Evolutionary conservation across 2,888 invertebrate genomes (phyloP), one percentile per base, ranked within the genome.

Genomic region (Drosophila sordidula): DNA sequence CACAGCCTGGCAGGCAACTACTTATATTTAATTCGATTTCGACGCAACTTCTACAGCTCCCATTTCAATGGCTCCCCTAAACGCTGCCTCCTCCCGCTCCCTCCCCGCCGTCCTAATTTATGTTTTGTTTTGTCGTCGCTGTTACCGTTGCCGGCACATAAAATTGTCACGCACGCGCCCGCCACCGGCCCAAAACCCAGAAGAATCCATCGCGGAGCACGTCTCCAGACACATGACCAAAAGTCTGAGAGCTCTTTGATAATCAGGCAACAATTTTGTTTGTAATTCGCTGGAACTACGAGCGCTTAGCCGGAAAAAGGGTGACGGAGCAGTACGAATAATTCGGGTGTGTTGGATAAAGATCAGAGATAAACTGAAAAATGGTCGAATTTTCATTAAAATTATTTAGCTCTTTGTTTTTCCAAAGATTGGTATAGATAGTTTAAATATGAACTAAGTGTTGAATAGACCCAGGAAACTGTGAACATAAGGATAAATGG

Each of bases 1-100:
- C 38, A 55, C 51, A 42, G 41, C 9, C 45, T 50, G 49, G 45
- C 46, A 29, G 73, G 49, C 67, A 70, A 79, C 78, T 78, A 75
- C 79, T 83, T 78, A 72, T 82, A 80, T 77, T 70, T 83, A 85
- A 83, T 85, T 84, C 81, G 85, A 81, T 87, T 70, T 58, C 57
- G 32, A 34, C 36, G 44, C 66, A 71, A 71, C 66, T 56, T 75
- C 51, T 39, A 57, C 56, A 42, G 46, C 36, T 29, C 38, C 61
- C 55, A 29, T 50, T 34, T 25, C 38, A 45, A 34, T 36, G 29
- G 51, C 65, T 47, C 34, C 65, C 41, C 69, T 22, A 38, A 38
- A 42, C 38, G 29, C 51, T 69, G 29, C 75, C 70, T 42, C 39
- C 58, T 38, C 34, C 18, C 41, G 26, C 18, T 11, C 6, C 36